Percentiles rank a stretch among this genome's conserved stretches.
Evolutionary conservation across 1,140 invertebrate species (phyloP).

Genomic region (Lysiphlebus fabarum): DNA sequence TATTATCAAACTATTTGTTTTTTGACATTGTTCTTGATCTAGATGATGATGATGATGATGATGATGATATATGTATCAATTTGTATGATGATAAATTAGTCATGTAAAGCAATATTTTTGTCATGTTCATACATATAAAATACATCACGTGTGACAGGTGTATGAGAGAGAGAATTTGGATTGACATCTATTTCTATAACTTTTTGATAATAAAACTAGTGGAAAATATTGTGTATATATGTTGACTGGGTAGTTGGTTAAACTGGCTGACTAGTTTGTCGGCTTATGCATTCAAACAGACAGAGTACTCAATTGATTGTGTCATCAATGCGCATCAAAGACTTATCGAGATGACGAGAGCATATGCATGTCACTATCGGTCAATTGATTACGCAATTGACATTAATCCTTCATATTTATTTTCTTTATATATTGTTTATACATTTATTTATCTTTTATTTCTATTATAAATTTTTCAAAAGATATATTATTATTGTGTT

Average conservation of each 20-base stretch:
- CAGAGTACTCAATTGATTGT: constrained; percentile 13
- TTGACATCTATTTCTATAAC: constrained; percentile 25
- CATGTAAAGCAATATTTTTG: too few relatives aligned
- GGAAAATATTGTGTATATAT: too few relatives aligned
- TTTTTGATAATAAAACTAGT: neutral
- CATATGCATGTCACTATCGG: neutral
- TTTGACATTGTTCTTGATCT: too few relatives aligned
- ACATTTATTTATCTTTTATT: constrained; percentile 8
- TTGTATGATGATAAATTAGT: too few relatives aligned
- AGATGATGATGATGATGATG: too few relatives aligned
- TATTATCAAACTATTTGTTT: neutral
- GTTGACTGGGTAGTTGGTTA: too few relatives aligned
- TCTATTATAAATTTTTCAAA: too few relatives aligned
- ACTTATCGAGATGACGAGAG: constrained; percentile 10
- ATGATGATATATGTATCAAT: too few relatives aligned
- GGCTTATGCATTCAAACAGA: neutral
- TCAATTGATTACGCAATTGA: constrained; percentile 9
- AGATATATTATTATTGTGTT: too few relatives aligned
- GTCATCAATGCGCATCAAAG: neutral
- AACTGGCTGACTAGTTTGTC: too few relatives aligned
- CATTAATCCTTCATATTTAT: neutral
- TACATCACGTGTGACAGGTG: constrained; percentile 16
- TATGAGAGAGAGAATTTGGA: constrained; percentile 17
- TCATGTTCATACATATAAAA: too few relatives aligned
- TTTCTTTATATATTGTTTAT: neutral